Evolutionary conservation across 2,888 invertebrate genomes (phyloP).

Genomic region (Thereva nobilitata): DNA sequence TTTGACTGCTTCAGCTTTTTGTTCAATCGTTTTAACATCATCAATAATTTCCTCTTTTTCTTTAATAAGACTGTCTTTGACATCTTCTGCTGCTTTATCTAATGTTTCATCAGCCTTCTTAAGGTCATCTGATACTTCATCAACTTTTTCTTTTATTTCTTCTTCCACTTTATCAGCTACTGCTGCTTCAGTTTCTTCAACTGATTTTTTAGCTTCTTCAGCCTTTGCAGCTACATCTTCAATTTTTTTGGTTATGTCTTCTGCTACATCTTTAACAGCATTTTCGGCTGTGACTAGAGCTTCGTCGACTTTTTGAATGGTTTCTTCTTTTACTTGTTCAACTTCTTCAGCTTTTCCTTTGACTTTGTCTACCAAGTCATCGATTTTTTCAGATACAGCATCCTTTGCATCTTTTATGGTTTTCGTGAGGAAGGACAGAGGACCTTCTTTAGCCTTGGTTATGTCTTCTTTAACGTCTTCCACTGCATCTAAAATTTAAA

Average conservation of each 20-base stretch:
- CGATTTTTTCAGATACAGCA: slow-evolving; percentile 24
- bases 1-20: slow-evolving; percentile 29
- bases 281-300: too few relatives aligned
- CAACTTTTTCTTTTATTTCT: slow-evolving; percentile 8
- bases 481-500: too few relatives aligned
- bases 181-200: slow-evolving; percentile 4
- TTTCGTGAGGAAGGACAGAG: too few relatives aligned
- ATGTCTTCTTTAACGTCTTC: too few relatives aligned
- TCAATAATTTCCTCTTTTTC: slow-evolving; percentile 11
- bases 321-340: slow-evolving; percentile 13
- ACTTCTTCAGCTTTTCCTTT: slow-evolving; percentile 26
- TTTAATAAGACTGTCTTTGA: slow-evolving; percentile 1
- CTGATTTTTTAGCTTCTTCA: slow-evolving; percentile 37
- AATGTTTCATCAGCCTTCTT: slow-evolving; percentile 1
- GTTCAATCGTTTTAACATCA: slow-evolving; percentile 30
- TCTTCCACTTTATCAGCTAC: neutral
- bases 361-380: slow-evolving; percentile 28
- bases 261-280: neutral
- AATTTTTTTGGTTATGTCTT: slow-evolving; percentile 19
- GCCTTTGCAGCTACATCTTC: slow-evolving; percentile 27
- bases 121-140: neutral
- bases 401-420: slow-evolving; percentile 25
- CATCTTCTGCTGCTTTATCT: slow-evolving; percentile 2
- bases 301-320: neutral
- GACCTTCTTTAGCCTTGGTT: too few relatives aligned